Evolutionary conservation across 2,113 vertebrate genomes (phyloP).

Genomic region (Ovis aries): DNA sequence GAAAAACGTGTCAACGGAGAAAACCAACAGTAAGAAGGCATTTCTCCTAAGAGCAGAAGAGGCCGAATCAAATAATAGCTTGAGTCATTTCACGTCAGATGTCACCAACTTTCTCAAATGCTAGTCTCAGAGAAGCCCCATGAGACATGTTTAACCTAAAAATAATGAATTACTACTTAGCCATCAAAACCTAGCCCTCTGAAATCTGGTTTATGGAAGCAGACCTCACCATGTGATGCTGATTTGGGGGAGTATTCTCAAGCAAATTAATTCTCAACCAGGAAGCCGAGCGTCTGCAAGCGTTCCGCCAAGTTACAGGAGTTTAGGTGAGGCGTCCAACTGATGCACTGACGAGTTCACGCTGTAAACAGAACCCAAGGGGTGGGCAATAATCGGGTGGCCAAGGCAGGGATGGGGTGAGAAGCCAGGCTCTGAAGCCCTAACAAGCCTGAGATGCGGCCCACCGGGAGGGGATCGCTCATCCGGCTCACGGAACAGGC

Average conservation of each 20-base stretch:
- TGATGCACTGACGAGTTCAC: rapidly evolving
- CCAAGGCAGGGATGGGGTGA: neutral
- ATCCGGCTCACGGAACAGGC: rapidly evolving
- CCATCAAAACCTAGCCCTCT: neutral
- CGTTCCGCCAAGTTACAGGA: rapidly evolving
- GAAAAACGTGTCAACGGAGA: rapidly evolving
- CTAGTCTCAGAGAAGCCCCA: neutral
- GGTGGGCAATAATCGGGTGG: neutral
- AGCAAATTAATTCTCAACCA: neutral
- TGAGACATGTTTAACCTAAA: neutral
- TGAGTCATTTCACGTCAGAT: neutral
- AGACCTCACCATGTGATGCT: neutral
- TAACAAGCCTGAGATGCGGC: rapidly evolving
- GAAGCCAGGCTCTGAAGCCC: neutral
- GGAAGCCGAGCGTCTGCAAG: neutral
- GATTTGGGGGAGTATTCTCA: neutral
- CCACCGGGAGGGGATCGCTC: rapidly evolving
- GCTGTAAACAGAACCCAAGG: neutral
- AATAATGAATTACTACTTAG: neutral
- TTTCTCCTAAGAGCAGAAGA: neutral
- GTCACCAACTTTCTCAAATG: neutral
- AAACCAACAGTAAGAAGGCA: rapidly evolving
- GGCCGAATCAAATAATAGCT: rapidly evolving
- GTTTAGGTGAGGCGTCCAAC: neutral
- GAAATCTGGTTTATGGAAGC: neutral